Evolutionary conservation across 2,888 invertebrate genomes (phyloP).

Genomic region (Trichopoda pennipes): DNA sequence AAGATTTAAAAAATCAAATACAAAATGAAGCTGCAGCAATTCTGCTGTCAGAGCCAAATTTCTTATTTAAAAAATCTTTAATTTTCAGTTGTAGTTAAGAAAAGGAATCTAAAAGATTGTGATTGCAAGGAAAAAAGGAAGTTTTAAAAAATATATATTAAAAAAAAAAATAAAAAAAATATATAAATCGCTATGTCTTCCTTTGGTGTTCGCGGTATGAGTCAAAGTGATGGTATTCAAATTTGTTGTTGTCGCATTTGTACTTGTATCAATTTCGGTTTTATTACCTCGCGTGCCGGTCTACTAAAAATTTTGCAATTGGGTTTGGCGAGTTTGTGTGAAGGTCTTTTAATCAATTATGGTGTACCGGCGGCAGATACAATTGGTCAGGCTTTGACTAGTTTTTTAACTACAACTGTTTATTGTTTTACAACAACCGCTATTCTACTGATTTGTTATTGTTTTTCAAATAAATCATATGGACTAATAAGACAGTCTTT

Average conservation of each 20-base stretch:
- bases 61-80: constrained; percentile 46
- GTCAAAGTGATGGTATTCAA: constrained; percentile 82
- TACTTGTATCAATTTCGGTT: constrained; percentile 89
- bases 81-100: constrained; percentile 54
- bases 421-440: constrained; percentile 90
- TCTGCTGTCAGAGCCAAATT: constrained; percentile 7
- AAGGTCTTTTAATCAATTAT: constrained; percentile 89
- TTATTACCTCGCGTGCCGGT: constrained; percentile 87
- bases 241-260: constrained; percentile 90
- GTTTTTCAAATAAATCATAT: constrained; percentile 89
- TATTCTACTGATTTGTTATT: constrained; percentile 88
- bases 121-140: neutral
- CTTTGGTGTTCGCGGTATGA: constrained; percentile 77
- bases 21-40: neutral
- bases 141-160: constrained; percentile 12
- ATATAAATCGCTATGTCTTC: constrained; percentile 72
- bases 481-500: constrained; percentile 89
- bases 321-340: constrained; percentile 90
- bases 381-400: constrained; percentile 90
- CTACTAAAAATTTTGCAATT: constrained; percentile 88
- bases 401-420: constrained; percentile 90
- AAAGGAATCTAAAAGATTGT: constrained; percentile 50
- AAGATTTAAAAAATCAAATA: neutral
- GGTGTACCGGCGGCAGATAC: constrained; percentile 87
- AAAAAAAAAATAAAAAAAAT: neutral